These are phyloP conservation scores for Cyrtonyx montezumae DNA, from an alignment of 2,113 vertebrate species.

Conservation along the genomic window DNA sequence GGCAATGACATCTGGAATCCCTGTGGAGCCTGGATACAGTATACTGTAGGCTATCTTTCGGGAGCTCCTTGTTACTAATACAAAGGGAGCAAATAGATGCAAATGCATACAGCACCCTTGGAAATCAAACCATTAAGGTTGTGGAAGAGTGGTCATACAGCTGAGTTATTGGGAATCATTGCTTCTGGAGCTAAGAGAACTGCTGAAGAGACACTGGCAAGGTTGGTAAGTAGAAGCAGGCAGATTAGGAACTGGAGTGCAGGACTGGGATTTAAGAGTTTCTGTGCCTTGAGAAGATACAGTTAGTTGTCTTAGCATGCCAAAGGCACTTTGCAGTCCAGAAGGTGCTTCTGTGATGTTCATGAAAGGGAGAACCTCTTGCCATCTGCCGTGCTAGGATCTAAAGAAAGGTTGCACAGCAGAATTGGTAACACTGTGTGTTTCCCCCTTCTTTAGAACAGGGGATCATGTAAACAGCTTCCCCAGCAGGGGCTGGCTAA, in stretches of 20 bases:
- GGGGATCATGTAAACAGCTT: neutral
- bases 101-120: neutral
- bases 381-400: conserved; percentile 11
- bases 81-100: neutral
- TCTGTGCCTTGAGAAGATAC: neutral
- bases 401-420: neutral
- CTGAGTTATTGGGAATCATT: neutral
- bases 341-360: conserved; percentile 45
- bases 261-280: neutral
- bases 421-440: neutral
- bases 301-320: conserved; percentile 12
- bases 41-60: neutral
- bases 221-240: conserved; percentile 2
- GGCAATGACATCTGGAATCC: neutral
- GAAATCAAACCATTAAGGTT: neutral
- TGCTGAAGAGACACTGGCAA: conserved; percentile 65
- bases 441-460: neutral
- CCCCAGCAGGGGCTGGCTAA: neutral
- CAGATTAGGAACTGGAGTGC: neutral
- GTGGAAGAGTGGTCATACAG: neutral
- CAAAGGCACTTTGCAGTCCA: conserved; percentile 46
- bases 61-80: neutral
- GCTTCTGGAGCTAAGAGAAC: neutral
- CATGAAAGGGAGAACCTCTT: conserved; percentile 24
- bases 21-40: neutral